Conservation (phyloP, 2,797 vertebrate genomes). For the Epinephelus malabaricus region DNA sequence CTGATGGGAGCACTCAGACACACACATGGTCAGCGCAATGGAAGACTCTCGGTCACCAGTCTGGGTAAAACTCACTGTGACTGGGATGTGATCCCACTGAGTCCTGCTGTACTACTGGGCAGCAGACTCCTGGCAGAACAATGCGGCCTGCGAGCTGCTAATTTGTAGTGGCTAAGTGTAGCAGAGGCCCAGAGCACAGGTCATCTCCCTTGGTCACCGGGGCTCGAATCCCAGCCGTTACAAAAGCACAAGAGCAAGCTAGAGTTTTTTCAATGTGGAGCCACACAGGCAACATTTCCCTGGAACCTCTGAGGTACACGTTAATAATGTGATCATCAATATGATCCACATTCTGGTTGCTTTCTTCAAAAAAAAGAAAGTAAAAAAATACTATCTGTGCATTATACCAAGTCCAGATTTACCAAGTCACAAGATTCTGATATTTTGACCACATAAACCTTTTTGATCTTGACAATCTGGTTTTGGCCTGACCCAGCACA, state of each 20-base stretch:
- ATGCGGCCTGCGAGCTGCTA: slow-evolving; percentile 42
- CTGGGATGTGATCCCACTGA: slow-evolving; percentile 25
- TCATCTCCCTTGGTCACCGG: slow-evolving; percentile 63
- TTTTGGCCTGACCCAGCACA: slow-evolving; percentile 9
- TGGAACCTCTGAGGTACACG: slow-evolving; percentile 1
- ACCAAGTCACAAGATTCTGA: background rate
- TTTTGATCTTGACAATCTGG: background rate
- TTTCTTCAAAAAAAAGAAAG: background rate
- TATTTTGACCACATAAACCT: background rate
- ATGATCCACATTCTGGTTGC: background rate
- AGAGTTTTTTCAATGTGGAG: slow-evolving; percentile 31
- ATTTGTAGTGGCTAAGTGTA: slow-evolving; percentile 61
- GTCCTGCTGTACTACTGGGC: background rate
- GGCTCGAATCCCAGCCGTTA: slow-evolving; percentile 41
- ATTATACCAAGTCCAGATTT: background rate
- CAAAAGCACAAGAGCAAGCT: slow-evolving; percentile 38
- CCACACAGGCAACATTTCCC: slow-evolving; percentile 17
- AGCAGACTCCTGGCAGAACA: slow-evolving; percentile 24
- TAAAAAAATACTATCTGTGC: background rate
- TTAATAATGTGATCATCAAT: slow-evolving; percentile 11
- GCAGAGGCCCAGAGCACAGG: slow-evolving; percentile 49
- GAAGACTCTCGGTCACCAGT: background rate
- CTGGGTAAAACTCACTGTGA: background rate
- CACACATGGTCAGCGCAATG: background rate
- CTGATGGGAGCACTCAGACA: background rate